These are phyloP conservation scores for Atrichornis clamosus DNA, from an alignment of 2,113 vertebrate species.

Conservation along the genomic window DNA sequence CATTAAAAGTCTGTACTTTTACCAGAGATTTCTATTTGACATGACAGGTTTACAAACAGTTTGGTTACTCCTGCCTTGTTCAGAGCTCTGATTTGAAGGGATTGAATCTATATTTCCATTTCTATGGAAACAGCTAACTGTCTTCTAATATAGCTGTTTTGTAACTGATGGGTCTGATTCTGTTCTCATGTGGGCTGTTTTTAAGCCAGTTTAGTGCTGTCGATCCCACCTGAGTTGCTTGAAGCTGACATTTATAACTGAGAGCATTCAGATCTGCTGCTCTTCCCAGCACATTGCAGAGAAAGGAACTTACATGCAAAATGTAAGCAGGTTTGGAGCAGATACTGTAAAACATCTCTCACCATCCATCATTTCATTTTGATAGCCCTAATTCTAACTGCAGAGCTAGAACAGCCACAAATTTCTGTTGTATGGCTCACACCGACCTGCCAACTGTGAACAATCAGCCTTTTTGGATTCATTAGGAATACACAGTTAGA, in stretches of 20 bases:
- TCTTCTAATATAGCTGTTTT: slow-evolving; percentile 42
- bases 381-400: neutral
- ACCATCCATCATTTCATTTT: neutral
- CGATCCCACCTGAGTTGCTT: neutral
- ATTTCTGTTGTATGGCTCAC: neutral
- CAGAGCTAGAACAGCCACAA: neutral
- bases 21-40: neutral
- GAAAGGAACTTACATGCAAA: neutral
- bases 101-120: slow-evolving; percentile 31
- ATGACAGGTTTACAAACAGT: neutral
- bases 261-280: neutral
- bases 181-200: slow-evolving; percentile 25
- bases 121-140: slow-evolving; percentile 55
- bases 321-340: neutral
- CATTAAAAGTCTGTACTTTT: neutral
- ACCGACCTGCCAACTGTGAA: neutral
- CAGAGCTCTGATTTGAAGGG: neutral
- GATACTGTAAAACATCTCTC: neutral
- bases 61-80: neutral
- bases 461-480: slow-evolving; percentile 11
- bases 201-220: neutral
- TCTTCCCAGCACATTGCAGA: neutral
- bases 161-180: slow-evolving; percentile 9
- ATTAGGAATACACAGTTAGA: neutral
- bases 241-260: neutral